These are phyloP conservation scores for Leucoraja erinaceus DNA, from an alignment of 2,113 vertebrate species.

Conservation along the genomic window DNA sequence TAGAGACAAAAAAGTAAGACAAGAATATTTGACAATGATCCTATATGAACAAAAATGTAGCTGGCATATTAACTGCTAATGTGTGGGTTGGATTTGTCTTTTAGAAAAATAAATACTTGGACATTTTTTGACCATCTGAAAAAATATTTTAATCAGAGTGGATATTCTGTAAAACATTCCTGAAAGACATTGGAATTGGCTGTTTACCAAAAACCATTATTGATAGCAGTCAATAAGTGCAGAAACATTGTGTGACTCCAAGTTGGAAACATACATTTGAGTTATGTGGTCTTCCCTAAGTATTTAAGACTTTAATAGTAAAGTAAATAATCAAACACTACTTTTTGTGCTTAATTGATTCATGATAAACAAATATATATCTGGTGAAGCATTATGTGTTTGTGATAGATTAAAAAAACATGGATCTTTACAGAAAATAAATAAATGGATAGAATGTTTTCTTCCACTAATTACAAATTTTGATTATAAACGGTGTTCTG, in stretches of 20 bases:
- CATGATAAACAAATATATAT: not conserved
- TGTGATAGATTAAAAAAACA: no score
- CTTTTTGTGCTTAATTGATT: not conserved
- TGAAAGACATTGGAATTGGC: not conserved
- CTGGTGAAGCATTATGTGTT: no score
- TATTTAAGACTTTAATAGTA: not conserved
- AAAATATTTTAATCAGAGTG: no score
- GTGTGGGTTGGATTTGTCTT: not conserved
- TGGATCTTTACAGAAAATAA: no score
- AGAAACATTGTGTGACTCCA: not conserved
- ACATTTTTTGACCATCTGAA: not conserved
- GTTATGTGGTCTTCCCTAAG: not conserved
- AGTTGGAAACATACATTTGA: not conserved
- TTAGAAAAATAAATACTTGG: not conserved
- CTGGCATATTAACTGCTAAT: not conserved
- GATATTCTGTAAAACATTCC: not conserved
- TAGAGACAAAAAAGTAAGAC: no score
- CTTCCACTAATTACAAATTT: no score
- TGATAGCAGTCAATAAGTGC: not conserved
- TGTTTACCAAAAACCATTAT: not conserved
- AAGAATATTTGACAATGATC: no score
- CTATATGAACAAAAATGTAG: not conserved
- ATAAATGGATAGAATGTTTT: no score
- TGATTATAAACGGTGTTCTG: no score
- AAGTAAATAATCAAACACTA: not conserved